A percentile compares a stretch with the other conserved stretches of the same genome.
phyloP scores from a whole-genome alignment of 2,888 invertebrate species.

The Hirtodrosophila confusa region DNA sequence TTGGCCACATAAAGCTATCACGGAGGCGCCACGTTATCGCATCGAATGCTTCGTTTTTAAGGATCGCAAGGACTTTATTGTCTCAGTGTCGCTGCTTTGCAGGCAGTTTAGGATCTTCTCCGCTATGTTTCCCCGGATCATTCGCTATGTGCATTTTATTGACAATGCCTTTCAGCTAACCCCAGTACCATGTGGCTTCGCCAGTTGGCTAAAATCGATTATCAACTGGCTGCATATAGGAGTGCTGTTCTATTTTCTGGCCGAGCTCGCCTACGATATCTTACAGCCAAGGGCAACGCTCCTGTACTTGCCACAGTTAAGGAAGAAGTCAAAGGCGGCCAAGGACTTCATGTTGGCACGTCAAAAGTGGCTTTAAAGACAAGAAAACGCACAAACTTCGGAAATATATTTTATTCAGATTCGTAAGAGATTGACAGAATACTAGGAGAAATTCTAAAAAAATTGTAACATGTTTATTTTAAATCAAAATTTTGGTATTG shows the following conservation, averaged over 20 bases:
- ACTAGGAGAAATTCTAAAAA: no score
- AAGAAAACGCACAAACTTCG: no score
- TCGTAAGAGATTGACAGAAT: no score
- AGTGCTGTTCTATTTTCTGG: constrained; percentile 1
- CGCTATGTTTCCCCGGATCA: background rate
- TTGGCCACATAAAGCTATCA: background rate
- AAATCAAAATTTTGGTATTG: no score
- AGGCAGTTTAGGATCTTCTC: background rate
- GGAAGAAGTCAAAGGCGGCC: no score
- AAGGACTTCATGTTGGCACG: no score
- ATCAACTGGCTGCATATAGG: background rate
- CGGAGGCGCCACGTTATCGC: constrained; percentile 8
- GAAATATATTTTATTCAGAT: no score
- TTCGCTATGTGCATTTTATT: constrained; percentile 4
- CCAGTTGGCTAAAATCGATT: background rate
- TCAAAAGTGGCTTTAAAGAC: no score
- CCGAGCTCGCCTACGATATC: constrained; percentile 5
- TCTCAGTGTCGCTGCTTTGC: constrained; percentile 3
- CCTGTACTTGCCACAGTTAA: background rate
- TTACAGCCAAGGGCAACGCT: constrained; percentile 2
- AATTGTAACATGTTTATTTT: no score
- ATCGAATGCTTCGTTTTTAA: constrained; percentile 33
- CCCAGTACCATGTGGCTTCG: background rate
- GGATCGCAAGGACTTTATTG: constrained; percentile 27
- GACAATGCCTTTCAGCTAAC: constrained; percentile 29